Percentiles rank a stretch among this genome's conserved stretches.
Conservation (phyloP, 2,113 vertebrate species). For the Rhabdornis inornatus region DNA sequence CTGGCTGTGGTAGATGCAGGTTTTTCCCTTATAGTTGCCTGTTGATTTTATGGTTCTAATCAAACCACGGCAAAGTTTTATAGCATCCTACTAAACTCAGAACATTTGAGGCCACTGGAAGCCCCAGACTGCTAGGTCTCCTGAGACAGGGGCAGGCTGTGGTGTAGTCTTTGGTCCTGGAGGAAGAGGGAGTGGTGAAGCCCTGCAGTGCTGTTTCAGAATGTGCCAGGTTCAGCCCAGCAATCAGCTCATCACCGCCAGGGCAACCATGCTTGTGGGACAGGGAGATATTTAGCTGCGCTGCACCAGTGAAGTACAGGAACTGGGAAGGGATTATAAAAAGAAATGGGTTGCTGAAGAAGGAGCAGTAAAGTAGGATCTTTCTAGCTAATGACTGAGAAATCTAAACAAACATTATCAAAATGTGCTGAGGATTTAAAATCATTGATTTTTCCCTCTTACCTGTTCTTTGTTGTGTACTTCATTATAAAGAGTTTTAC, state of each 20-base stretch:
- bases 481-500: background rate
- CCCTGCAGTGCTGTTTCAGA: background rate
- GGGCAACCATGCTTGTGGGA: accelerated
- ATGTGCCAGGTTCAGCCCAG: background rate
- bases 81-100: background rate
- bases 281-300: background rate
- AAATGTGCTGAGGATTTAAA: background rate
- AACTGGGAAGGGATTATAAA: background rate
- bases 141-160: background rate
- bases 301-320: background rate
- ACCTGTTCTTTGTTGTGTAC: background rate
- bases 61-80: background rate
- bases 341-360: background rate
- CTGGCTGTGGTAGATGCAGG: background rate
- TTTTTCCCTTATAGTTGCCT: background rate
- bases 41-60: background rate
- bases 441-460: background rate
- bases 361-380: background rate
- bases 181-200: accelerated
- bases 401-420: background rate
- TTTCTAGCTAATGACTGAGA: background rate
- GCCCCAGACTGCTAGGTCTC: background rate
- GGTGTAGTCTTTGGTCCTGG: background rate
- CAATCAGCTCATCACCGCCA: background rate
- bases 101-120: background rate